Percentiles rank a stretch among this genome's conserved stretches.
Conservation (phyloP, 2,113 vertebrate genomes). For the Anoura caudifer region DNA sequence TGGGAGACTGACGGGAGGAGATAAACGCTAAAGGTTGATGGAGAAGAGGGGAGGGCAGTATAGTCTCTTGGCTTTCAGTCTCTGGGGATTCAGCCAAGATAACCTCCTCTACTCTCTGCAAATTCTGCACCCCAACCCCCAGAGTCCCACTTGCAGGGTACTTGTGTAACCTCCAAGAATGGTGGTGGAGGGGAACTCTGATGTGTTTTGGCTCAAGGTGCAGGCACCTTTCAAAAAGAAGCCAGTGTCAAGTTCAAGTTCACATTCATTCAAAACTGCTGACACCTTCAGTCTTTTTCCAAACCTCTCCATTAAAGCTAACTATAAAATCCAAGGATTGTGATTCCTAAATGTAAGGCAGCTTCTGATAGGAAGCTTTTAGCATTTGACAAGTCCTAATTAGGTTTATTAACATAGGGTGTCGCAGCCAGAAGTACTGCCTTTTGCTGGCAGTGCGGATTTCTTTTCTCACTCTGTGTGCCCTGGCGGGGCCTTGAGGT, state of each 20-base stretch:
- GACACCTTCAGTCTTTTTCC: conserved; percentile 2
- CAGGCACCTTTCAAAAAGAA: background rate
- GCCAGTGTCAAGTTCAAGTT: conserved; percentile 23
- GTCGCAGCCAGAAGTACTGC: fast-evolving
- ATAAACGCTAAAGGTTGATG: background rate
- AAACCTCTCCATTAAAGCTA: conserved; percentile 25
- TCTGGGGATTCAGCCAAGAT: background rate
- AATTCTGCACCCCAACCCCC: background rate
- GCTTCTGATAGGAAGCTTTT: background rate
- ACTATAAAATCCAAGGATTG: background rate
- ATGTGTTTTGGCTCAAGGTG: conserved; percentile 21
- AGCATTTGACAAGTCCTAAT: background rate
- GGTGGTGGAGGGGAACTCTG: background rate
- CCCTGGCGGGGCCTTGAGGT: background rate
- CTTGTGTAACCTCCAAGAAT: background rate
- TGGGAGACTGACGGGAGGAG: conserved; percentile 31
- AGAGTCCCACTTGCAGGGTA: background rate
- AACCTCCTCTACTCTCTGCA: fast-evolving
- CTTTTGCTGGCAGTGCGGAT: too few species aligned
- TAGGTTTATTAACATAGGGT: background rate
- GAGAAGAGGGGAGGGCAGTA: background rate
- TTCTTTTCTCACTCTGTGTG: background rate
- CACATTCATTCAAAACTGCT: background rate
- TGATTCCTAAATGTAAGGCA: background rate
- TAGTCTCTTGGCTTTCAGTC: background rate